Percentiles rank a stretch among this genome's conserved stretches.
These are phyloP conservation scores for Urosaurus nigricauda DNA, from an alignment of 2,797 vertebrate genomes.

Conservation along the genomic window DNA sequence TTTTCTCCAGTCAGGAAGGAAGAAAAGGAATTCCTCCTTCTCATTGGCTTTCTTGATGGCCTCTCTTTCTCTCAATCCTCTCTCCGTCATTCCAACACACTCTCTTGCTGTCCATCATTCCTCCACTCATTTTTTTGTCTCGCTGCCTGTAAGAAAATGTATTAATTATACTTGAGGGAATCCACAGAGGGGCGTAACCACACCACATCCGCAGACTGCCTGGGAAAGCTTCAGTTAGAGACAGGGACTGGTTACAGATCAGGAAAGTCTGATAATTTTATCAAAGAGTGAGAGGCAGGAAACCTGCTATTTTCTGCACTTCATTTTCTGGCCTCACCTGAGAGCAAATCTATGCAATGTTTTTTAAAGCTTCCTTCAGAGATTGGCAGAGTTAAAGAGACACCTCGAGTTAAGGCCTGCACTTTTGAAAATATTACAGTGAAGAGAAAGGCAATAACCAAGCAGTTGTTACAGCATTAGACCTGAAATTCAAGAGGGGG, in stretches of 20 bases:
- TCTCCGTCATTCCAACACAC: neutral
- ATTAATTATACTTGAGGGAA: conserved; percentile 11
- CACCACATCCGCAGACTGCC: conserved; percentile 4
- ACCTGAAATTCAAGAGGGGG: neutral
- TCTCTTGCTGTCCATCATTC: neutral
- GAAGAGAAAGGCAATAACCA: neutral
- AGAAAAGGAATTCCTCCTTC: too few species aligned
- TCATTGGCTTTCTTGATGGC: neutral
- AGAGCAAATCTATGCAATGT: neutral
- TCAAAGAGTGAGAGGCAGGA: neutral
- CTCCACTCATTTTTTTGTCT: neutral
- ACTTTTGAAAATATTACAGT: neutral
- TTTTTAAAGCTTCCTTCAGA: neutral
- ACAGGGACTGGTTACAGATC: neutral
- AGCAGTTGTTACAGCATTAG: neutral
- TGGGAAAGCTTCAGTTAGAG: neutral
- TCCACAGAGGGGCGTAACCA: conserved; percentile 16
- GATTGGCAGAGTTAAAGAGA: neutral
- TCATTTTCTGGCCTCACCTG: neutral
- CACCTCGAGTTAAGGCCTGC: neutral
- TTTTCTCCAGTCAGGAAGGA: too few species aligned
- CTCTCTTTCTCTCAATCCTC: neutral
- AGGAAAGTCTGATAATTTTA: neutral
- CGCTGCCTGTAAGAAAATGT: neutral
- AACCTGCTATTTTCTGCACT: neutral